Percentiles rank a stretch among this genome's conserved stretches.
These are phyloP conservation scores for Channallabes apus DNA, from an alignment of 2,797 vertebrate species.

Conservation along the genomic window DNA sequence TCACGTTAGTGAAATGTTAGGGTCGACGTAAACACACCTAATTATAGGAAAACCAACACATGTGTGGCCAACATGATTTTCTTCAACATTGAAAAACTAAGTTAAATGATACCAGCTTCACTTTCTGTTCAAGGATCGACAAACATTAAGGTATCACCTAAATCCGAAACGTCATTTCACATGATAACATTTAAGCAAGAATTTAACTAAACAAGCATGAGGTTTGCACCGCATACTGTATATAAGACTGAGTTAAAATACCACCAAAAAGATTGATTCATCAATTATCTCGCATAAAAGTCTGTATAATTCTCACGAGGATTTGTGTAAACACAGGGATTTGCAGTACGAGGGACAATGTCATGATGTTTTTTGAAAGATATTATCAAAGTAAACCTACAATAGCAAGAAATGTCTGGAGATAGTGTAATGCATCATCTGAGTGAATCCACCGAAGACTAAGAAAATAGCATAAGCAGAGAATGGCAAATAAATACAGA, in stretches of 20 bases:
- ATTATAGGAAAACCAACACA: background rate
- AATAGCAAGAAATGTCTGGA: background rate
- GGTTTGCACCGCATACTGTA: background rate
- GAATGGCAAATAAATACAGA: background rate
- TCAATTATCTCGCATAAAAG: background rate
- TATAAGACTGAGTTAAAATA: background rate
- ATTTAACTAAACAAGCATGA: background rate
- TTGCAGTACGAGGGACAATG: background rate
- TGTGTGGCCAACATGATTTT: background rate
- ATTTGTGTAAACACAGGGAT: background rate
- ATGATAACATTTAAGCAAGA: no score
- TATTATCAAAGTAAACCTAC: background rate
- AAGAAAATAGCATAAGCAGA: background rate
- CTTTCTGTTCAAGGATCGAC: background rate
- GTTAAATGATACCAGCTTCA: background rate
- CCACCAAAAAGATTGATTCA: background rate
- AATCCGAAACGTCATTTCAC: background rate
- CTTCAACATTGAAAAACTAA: background rate
- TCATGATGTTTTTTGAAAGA: background rate
- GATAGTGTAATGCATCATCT: background rate
- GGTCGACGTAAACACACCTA: background rate
- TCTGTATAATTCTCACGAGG: background rate
- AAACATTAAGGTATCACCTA: background rate
- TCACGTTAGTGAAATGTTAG: no score
- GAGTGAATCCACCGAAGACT: background rate